Base-by-base conservation (phyloP, 2,888 invertebrate genomes). In the Brachyopa scutellaris region DNA sequence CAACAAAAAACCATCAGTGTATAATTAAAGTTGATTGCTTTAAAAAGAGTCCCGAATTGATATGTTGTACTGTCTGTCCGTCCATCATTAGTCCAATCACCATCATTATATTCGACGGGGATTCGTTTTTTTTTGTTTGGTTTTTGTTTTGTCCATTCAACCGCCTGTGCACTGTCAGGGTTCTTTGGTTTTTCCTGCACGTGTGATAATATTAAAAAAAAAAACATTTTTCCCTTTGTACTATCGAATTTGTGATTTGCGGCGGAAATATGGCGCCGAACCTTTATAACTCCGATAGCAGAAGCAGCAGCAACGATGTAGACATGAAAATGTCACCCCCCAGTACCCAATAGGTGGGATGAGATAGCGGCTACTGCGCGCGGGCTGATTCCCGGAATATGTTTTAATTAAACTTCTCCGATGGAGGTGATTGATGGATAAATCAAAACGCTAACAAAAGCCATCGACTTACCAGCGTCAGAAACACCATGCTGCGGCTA, bases 351-450 rank as follows among this genome's bases (percentile, higher is more conserved):
- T 49, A 15, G 61, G 33, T 62, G 62, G 42, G 33, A 33, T 21
- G 61, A 47, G 51, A 26, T 19, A 11, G 23, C 1, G 7, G 17
- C 36, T 11, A 40, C 15, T 31, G n/a, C 8, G 6, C 19, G 8
- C 3, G 13, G 23, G 51, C 21, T 21, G 36, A 7, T 69, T 69
- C 9, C 36, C 21, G 29, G 61, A 59, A 76, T 61, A 76, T 69
- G 59, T 76, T 76, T 76, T 76, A 76, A 76, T 76, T 76, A 61
- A 76, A 76, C 69, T 45, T 61, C 67, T 53, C 76, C 33, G 61
- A 53, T 61, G 59, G 59, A 36, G 42, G 36, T 76, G 76, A 76
- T 76, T 76, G 76, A 76, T 76, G 76, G 69, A 36, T 61, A 69
- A 61, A 76, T 69, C 61, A 76, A 76, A 76, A 61, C 42, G 64